phyloP scores from a whole-genome alignment of 2,888 invertebrate genomes.

The Oxyteleia sp. region DNA sequence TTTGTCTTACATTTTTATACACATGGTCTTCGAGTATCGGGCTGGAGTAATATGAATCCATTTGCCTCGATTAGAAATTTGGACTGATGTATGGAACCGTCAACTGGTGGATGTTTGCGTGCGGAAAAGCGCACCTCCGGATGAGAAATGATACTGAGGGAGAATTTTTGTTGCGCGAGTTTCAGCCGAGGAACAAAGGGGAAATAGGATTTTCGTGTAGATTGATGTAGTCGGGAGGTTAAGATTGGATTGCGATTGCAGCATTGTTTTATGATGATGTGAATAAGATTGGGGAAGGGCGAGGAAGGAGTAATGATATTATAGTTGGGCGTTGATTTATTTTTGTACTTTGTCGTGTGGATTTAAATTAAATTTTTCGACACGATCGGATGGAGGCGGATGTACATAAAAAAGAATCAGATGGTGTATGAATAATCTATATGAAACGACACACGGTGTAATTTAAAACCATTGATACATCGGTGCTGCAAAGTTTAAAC shows the following conservation, averaged over 20 bases:
- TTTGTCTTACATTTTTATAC: conserved; percentile 55
- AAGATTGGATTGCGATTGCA: conserved; percentile 52
- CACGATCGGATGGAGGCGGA: too few species aligned
- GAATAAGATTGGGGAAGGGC: conserved; percentile 43
- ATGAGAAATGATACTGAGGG: conserved; percentile 34
- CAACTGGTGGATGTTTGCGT: conserved; percentile 22
- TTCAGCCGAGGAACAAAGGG: conserved; percentile 15
- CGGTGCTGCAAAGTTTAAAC: too few species aligned
- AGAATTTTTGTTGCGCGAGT: conserved; percentile 19
- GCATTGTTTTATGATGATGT: conserved; percentile 57
- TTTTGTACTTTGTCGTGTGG: not conserved
- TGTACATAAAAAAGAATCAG: too few species aligned
- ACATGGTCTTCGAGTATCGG: conserved; percentile 22
- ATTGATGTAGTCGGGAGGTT: conserved; percentile 44
- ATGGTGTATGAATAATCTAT: too few species aligned
- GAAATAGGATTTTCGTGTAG: conserved; percentile 41
- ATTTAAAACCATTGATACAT: too few species aligned
- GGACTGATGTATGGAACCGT: conserved; percentile 43
- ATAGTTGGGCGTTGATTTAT: conserved; percentile 36
- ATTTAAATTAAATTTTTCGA: conserved; percentile 11
- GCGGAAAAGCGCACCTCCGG: conserved; percentile 25
- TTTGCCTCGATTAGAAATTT: conserved; percentile 60
- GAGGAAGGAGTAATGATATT: conserved; percentile 17
- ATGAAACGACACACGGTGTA: too few species aligned
- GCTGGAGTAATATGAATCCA: conserved; percentile 51